Evolutionary conservation across 2,888 invertebrate species (phyloP).

Genomic region (Crepidodera aurea): DNA sequence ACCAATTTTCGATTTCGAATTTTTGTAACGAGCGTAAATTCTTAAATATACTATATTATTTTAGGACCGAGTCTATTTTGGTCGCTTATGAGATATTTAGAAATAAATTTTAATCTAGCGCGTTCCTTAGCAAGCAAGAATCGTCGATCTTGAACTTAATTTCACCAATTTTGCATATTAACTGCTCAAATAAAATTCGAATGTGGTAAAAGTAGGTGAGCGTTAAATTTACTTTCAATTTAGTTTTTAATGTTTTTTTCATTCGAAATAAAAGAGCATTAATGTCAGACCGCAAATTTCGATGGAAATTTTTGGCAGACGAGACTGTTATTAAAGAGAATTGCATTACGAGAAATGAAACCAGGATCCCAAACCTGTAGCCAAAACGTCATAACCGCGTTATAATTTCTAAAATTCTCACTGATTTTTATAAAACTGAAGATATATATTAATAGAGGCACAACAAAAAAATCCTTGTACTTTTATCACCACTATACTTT

Average conservation of each 20-base stretch:
- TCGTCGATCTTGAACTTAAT: conserved; percentile 29
- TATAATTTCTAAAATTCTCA: no score
- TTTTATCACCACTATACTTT: no score
- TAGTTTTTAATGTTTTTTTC: neutral
- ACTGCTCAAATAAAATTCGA: conserved; percentile 19
- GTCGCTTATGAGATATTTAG: neutral
- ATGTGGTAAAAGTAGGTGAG: conserved; percentile 26
- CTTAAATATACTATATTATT: no score
- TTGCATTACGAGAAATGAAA: no score
- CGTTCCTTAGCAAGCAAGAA: neutral
- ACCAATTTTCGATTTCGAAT: no score
- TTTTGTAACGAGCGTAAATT: no score
- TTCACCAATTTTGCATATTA: conserved; percentile 25
- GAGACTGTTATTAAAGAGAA: neutral
- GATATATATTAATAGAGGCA: no score
- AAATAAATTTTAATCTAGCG: neutral
- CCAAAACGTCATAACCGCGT: no score
- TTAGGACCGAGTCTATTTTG: no score
- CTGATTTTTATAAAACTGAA: no score
- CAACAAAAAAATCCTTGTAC: no score
- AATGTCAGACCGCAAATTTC: neutral
- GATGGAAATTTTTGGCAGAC: neutral
- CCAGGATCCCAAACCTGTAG: no score
- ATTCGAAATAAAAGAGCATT: neutral
- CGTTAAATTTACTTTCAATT: conserved; percentile 16